Evolutionary conservation across 1,140 invertebrate genomes (phyloP), one percentile per base, ranked within the genome.

Genomic region (Tetramorium parvispinum): DNA sequence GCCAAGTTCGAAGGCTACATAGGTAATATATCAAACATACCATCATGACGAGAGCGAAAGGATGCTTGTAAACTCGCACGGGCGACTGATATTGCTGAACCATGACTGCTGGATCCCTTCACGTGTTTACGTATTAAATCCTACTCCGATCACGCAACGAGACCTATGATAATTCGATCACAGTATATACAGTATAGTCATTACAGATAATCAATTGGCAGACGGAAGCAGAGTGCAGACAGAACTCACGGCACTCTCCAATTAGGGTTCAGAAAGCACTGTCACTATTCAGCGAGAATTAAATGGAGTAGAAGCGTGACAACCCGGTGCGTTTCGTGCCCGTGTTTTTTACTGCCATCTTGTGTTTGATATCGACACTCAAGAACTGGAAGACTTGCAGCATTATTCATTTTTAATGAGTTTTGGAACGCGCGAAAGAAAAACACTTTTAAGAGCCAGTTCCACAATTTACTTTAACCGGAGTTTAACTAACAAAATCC

Each of bases 41-140:
- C 96, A 97, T 97, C 98, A 99, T 99, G 75, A 99, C 98, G 92
- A 99, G 96, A 95, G 99, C 98, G 95, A 99, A 99, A 46, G 98
- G 98, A 95, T 98, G 97, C 95, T 99, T 99, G 96, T 99, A 99
- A 79, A 99, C 98, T 96, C 98, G 97, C 5, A 99, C 98, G 88
- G 98, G 98, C 85, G 98, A 98, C 93, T 98, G 98, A 95, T 99
- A 99, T 94, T 99, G 98, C 95, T 99, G 99, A 91, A 99, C 99
- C 99, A 99, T 99, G 61, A 78, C 70, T 70, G 5, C 32, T 43
- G 16, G 2, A 43, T 46, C 18, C 51, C 57, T 10, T 63, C 66
- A 24, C 65, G 21, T 16, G 16, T 43, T 21, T 73, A 6, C 21
- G 18, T 46, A 46, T 32, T 18, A 32, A 46, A 75, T 59, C 57